Base-by-base conservation (phyloP, 2,888 invertebrate species). In the Scaptomyza caliginosa region DNA sequence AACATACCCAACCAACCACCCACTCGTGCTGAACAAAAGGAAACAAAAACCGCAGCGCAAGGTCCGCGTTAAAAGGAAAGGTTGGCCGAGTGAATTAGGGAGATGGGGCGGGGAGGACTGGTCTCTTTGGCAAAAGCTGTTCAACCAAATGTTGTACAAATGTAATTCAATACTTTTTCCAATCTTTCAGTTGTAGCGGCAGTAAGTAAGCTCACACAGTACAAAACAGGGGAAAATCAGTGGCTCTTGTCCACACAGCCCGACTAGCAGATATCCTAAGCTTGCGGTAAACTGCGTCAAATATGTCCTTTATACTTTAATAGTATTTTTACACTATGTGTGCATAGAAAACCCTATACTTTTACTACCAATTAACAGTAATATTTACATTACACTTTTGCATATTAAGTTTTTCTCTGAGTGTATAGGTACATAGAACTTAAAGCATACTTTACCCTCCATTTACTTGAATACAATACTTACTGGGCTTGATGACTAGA, bases 161-260 rank as follows among this genome's bases (percentile, higher is more conserved):
- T 86, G 84, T 86, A 84, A 84, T 84, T 84, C 84, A 84, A 84
- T 84, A 84, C 84, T 86, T 84, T 77, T 85, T 83, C 68, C 82
- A 83, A 85, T 83, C 71, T 78, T 76, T 39, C 66, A 51, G 51
- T 60, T 39, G 54, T 59, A 46, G 32, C 42, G 24, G 32, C 51
- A 38, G 60, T 49, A 48, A 65, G 64, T 49, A 56, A 45, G 63
- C 28, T 34, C 52, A 40, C 64, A 63, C 39, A 34, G 30, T 28
- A 39, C 7, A 45, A 38, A n/a, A 46, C 11, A 23, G 19, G 30
- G 4, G 45, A 28, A 10, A 11, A 36, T 17, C 11, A 40, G 38
- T 21, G 28, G n/a, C 28, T 28, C 11, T 28, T 5, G 23, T 23
- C 23, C 2, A 23, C 23, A 23, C 23, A 23, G 23, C 23, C 6